A percentile compares a stretch with the other conserved stretches of the same genome.
Conservation (phyloP, 2,888 invertebrate species). For the Esperia sulphurella region DNA sequence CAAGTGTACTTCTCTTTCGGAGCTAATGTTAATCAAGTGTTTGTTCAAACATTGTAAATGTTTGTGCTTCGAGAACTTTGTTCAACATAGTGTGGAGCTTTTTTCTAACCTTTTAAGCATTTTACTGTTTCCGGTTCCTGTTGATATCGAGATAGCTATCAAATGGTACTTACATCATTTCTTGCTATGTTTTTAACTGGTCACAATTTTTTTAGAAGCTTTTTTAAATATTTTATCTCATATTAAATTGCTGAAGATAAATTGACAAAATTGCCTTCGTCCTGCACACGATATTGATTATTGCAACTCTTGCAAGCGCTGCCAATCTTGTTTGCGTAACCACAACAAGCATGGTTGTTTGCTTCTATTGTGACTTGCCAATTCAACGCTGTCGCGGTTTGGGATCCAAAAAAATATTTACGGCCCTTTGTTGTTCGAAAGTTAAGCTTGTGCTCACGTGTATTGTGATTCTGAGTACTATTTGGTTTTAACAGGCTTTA, state of each 20-base stretch:
- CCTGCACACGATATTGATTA: neutral
- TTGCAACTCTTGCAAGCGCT: constrained; percentile 5
- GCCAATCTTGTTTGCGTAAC: constrained; percentile 15
- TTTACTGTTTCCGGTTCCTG: no score
- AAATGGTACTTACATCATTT: no score
- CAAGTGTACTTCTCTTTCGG: neutral
- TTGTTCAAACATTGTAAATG: neutral
- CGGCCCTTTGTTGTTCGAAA: constrained; percentile 7
- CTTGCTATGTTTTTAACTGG: no score
- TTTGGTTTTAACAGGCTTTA: no score
- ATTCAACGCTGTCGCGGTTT: constrained; percentile 6
- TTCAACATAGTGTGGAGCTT: neutral
- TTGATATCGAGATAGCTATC: no score
- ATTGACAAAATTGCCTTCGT: neutral
- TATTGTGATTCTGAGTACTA: no score
- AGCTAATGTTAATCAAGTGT: constrained; percentile 4
- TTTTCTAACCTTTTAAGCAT: neutral
- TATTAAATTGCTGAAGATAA: no score
- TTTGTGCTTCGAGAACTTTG: neutral
- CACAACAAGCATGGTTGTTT: constrained; percentile 5
- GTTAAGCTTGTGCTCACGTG: no score
- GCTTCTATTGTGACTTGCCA: constrained; percentile 7
- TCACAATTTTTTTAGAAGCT: no score
- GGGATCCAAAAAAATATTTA: constrained; percentile 12
- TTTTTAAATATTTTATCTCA: no score